Percentiles rank a stretch among this genome's conserved stretches.
phyloP scores from a whole-genome alignment of 2,888 invertebrate genomes.

The Augochlorella aurata region DNA sequence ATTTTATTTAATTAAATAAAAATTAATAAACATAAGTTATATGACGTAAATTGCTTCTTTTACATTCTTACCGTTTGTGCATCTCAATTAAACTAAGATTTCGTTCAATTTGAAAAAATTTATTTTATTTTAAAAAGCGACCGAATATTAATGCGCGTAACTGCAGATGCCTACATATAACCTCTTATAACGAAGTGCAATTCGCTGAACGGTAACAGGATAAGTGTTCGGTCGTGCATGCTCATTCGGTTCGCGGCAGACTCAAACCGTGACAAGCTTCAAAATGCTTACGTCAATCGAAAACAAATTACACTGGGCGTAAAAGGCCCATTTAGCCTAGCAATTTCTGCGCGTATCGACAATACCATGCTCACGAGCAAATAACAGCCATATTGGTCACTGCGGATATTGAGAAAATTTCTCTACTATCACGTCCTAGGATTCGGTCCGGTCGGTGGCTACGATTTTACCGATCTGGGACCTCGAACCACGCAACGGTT shows the following conservation, averaged over 20 bases:
- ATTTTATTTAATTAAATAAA: too few species aligned
- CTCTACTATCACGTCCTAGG: neutral
- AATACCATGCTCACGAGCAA: neutral
- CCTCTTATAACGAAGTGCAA: slow-evolving; percentile 24
- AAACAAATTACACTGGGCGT: slow-evolving; percentile 18
- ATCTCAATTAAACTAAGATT: too few species aligned
- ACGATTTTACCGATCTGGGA: neutral
- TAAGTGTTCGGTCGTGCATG: slow-evolving; percentile 7
- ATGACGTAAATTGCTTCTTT: too few species aligned
- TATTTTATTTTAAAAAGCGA: too few species aligned
- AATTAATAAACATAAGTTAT: too few species aligned
- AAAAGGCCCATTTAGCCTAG: neutral
- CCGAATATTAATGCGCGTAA: too few species aligned
- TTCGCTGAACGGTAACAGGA: neutral
- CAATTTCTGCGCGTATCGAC: neutral
- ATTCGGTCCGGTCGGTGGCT: neutral
- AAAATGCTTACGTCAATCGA: slow-evolving; percentile 30
- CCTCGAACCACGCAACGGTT: slow-evolving; percentile 7
- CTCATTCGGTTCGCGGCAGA: neutral
- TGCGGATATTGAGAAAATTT: slow-evolving; percentile 7
- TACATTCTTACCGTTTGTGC: neutral
- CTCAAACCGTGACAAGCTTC: neutral
- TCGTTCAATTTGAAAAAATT: too few species aligned
- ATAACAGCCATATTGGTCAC: neutral
- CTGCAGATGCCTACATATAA: slow-evolving; percentile 9